A percentile compares a stretch with the other conserved stretches of the same genome.
phyloP scores from a whole-genome alignment of 2,888 invertebrate species.

The Protophormia terraenovae region DNA sequence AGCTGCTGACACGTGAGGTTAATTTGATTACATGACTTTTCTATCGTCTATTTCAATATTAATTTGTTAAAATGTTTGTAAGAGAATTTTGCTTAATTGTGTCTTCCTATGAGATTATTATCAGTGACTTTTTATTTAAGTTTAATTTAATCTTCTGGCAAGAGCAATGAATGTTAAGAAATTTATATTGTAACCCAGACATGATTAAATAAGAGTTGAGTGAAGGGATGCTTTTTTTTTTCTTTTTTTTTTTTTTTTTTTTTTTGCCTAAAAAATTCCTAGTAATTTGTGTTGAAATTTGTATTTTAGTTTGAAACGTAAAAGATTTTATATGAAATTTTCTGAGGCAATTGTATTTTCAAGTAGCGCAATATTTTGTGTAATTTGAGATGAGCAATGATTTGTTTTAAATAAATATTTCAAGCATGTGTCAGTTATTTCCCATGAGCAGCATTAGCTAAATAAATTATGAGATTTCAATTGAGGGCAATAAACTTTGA shows the following conservation, averaged over 20 bases:
- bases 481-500: not conserved
- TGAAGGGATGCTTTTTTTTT: not conserved
- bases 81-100: not conserved
- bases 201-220: not conserved
- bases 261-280: too few species aligned
- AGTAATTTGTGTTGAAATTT: too few species aligned
- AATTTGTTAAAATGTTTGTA: not conserved
- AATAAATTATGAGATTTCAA: not conserved
- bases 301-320: not conserved
- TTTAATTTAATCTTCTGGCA: not conserved
- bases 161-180: too few species aligned
- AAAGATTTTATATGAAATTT: not conserved
- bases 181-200: not conserved
- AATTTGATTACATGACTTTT: slow-evolving; percentile 37
- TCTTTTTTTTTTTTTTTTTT: too few species aligned
- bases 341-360: not conserved
- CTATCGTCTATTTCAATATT: not conserved
- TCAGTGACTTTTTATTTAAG: not conserved
- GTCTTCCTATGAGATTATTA: not conserved
- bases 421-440: not conserved
- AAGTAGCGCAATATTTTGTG: not conserved
- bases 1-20: slow-evolving; percentile 41
- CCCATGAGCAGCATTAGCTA: not conserved
- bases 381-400: not conserved
- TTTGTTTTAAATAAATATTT: not conserved